Conservation (phyloP, 2,797 vertebrate genomes). For the Rhyacichthys aspro region DNA sequence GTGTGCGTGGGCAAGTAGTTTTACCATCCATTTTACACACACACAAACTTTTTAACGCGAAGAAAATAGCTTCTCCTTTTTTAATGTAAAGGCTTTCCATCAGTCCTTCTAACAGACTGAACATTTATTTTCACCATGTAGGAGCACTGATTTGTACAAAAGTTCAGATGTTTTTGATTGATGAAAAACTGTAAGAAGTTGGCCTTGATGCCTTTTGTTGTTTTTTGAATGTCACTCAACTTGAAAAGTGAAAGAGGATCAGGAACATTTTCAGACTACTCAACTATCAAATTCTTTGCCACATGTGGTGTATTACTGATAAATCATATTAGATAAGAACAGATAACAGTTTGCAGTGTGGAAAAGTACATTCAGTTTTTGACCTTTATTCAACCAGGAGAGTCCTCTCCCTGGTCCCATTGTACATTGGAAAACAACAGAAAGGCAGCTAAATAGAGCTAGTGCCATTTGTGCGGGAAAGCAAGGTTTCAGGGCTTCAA, state of each 20-base stretch:
- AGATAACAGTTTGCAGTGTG: slow-evolving; percentile 34
- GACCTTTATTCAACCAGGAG: no score
- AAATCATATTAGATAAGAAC: slow-evolving; percentile 48
- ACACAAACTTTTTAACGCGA: background rate
- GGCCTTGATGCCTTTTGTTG: slow-evolving; percentile 19
- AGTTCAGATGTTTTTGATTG: slow-evolving; percentile 22
- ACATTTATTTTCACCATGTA: slow-evolving; percentile 29
- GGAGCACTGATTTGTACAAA: slow-evolving; percentile 15
- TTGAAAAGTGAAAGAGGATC: slow-evolving; percentile 35
- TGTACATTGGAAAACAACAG: no score
- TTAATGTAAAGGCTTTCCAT: slow-evolving; percentile 32
- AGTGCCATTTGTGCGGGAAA: slow-evolving; percentile 38
- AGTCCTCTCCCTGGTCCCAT: no score
- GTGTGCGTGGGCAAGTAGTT: slow-evolving; percentile 12
- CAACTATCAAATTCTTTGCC: slow-evolving; percentile 33
- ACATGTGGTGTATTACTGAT: slow-evolving; percentile 45
- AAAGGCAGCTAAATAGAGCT: no score
- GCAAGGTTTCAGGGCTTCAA: no score
- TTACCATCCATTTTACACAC: slow-evolving; percentile 36
- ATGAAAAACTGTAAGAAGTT: slow-evolving; percentile 26
- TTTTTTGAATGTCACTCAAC: slow-evolving; percentile 40
- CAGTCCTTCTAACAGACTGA: slow-evolving; percentile 20
- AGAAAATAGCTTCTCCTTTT: slow-evolving; percentile 33
- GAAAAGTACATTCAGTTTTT: slow-evolving; percentile 37
- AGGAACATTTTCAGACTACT: slow-evolving; percentile 27